These are phyloP conservation scores for Gadopsis bispinosus DNA, from an alignment of 2,797 vertebrate species.

Conservation along the genomic window DNA sequence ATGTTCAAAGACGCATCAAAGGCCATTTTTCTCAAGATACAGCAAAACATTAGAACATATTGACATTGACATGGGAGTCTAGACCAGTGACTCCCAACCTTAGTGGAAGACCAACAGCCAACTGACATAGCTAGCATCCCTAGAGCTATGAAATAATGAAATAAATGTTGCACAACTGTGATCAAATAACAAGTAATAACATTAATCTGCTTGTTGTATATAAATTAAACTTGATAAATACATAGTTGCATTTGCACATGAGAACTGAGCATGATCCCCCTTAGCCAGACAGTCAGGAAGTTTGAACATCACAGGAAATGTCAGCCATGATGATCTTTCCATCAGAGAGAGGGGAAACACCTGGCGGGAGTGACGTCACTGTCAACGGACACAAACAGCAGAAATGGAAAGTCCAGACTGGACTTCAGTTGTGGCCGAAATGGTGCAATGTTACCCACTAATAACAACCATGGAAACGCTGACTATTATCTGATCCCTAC, in stretches of 20 bases:
- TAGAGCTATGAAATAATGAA: not conserved
- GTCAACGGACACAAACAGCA: constrained; percentile 79
- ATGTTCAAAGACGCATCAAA: not conserved
- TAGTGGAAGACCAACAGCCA: not conserved
- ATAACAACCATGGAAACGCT: constrained; percentile 55
- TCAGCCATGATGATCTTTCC: constrained; percentile 71
- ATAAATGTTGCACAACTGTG: not conserved
- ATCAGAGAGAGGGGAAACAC: constrained; percentile 84
- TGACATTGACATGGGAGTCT: not conserved
- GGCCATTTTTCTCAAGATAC: not conserved
- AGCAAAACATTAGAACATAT: constrained; percentile 1
- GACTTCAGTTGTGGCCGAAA: constrained; percentile 40
- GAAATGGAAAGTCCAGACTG: constrained; percentile 82
- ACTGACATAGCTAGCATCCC: not conserved
- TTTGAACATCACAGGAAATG: constrained; percentile 77
- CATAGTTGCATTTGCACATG: constrained; percentile 1
- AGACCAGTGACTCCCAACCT: not conserved
- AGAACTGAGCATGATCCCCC: constrained; percentile 38
- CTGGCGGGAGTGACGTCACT: constrained; percentile 82
- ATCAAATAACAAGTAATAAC: not conserved
- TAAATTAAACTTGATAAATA: constrained; percentile 33
- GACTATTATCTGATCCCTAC: constrained; percentile 50
- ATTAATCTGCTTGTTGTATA: constrained; percentile 3
- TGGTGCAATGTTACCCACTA: constrained; percentile 46
- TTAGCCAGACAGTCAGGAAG: constrained; percentile 76